Conservation (phyloP, 2,888 invertebrate genomes). For the Corythucha ciliata region DNA sequence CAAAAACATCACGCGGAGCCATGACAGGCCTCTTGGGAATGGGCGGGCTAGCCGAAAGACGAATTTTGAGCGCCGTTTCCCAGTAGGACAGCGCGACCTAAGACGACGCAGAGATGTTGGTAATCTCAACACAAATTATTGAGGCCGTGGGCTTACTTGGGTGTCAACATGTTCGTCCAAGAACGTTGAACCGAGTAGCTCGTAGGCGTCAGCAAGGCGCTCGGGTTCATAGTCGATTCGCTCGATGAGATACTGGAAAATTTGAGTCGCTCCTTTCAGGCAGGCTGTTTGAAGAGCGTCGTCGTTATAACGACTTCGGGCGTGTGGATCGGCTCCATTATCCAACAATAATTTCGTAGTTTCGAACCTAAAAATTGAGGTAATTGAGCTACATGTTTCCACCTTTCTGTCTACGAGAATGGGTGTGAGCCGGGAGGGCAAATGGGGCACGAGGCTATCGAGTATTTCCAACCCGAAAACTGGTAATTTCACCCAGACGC, state of each 20-base stretch:
- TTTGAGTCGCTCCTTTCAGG: slow-evolving; percentile 63
- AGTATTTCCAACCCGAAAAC: no score
- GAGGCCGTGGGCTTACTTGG: slow-evolving; percentile 24
- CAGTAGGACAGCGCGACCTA: slow-evolving; percentile 62
- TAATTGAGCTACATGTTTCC: neutral
- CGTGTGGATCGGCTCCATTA: slow-evolving; percentile 67
- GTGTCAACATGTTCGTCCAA: slow-evolving; percentile 78
- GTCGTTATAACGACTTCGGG: slow-evolving; percentile 70
- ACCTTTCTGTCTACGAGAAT: no score
- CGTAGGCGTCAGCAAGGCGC: slow-evolving; percentile 73
- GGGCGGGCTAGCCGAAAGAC: slow-evolving; percentile 41
- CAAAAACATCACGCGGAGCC: slow-evolving; percentile 53
- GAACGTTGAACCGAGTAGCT: slow-evolving; percentile 78
- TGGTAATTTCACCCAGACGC: no score
- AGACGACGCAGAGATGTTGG: no score
- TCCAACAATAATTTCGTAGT: slow-evolving; percentile 71
- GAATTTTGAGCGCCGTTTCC: slow-evolving; percentile 64
- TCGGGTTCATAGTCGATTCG: slow-evolving; percentile 52
- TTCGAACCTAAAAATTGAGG: slow-evolving; percentile 49
- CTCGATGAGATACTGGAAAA: slow-evolving; percentile 59
- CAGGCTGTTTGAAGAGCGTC: slow-evolving; percentile 83
- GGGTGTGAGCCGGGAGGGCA: no score
- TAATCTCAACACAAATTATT: no score
- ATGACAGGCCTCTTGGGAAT: slow-evolving; percentile 48
- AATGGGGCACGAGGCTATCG: no score